Conservation (phyloP, 1,140 invertebrate genomes). For the Drosophila tsacasi region DNA sequence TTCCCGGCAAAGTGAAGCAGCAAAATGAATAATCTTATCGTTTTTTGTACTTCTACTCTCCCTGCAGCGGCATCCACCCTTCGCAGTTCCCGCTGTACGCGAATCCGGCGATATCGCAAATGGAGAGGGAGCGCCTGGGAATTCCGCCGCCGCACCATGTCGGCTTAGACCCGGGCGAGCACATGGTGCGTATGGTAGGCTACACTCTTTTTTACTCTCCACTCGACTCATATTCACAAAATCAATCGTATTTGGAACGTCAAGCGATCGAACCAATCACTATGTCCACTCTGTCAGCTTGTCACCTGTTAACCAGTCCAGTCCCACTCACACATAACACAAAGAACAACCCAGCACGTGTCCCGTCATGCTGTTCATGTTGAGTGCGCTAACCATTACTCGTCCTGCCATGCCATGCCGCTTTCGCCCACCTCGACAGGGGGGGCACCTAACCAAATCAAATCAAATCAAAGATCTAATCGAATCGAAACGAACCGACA, state of each 20-base stretch:
- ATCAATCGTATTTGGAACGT: slow-evolving; percentile 85
- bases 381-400: slow-evolving; percentile 57
- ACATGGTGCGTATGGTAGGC: slow-evolving; percentile 86
- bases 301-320: slow-evolving; percentile 52
- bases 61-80: slow-evolving; percentile 87
- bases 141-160: slow-evolving; percentile 89
- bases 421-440: slow-evolving; percentile 23
- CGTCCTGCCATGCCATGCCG: slow-evolving; percentile 27
- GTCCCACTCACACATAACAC: slow-evolving; percentile 33
- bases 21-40: not conserved
- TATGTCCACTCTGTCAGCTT: slow-evolving; percentile 61
- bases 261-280: slow-evolving; percentile 61
- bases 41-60: slow-evolving; percentile 33
- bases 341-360: slow-evolving; percentile 34
- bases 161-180: slow-evolving; percentile 87
- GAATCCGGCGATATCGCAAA: slow-evolving; percentile 90
- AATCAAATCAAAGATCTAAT: slow-evolving; percentile 11
- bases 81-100: slow-evolving; percentile 88
- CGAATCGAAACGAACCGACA: slow-evolving; percentile 25
- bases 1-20: not conserved
- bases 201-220: slow-evolving; percentile 85
- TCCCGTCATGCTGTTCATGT: slow-evolving; percentile 50
- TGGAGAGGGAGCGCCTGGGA: slow-evolving; percentile 95
- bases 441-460: slow-evolving; percentile 46
- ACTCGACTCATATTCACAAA: slow-evolving; percentile 82